phyloP scores from a whole-genome alignment of 2,888 invertebrate species.

The Pterobdella sp. region DNA sequence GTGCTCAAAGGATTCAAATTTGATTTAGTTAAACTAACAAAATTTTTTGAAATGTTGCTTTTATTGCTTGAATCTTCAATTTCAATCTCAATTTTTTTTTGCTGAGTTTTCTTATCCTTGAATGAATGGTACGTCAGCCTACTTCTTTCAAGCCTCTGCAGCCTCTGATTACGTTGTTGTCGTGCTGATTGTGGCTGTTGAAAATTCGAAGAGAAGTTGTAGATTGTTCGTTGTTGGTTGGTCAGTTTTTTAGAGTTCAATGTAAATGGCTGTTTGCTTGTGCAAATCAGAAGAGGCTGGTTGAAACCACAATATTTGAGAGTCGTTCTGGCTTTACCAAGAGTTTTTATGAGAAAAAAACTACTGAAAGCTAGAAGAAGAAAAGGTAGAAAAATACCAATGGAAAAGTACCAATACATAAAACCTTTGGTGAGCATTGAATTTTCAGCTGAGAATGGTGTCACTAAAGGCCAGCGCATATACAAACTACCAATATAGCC shows the following conservation, averaged over 20 bases:
- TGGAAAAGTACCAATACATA: slow-evolving; percentile 42
- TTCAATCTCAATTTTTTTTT: neutral
- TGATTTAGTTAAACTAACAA: too few species aligned
- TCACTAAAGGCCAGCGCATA: slow-evolving; percentile 28
- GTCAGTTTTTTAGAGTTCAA: neutral
- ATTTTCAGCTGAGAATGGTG: slow-evolving; percentile 14
- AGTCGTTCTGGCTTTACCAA: slow-evolving; percentile 29
- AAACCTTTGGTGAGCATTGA: slow-evolving; percentile 29
- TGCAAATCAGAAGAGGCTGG: neutral
- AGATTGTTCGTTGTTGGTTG: neutral
- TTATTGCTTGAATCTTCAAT: neutral
- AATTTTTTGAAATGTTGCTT: too few species aligned
- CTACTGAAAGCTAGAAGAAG: slow-evolving; percentile 45
- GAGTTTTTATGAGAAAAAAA: slow-evolving; percentile 42
- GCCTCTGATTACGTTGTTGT: slow-evolving; percentile 2
- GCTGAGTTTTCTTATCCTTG: neutral
- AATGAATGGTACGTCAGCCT: neutral
- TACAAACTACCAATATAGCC: slow-evolving; percentile 24
- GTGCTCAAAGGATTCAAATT: neutral
- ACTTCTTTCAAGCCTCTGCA: neutral
- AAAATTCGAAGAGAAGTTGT: slow-evolving; percentile 5
- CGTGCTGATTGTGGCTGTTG: neutral
- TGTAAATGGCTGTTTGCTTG: neutral
- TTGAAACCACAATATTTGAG: slow-evolving; percentile 26
- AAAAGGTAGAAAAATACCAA: slow-evolving; percentile 46